Percentiles rank a stretch among this genome's conserved stretches.
These are phyloP conservation scores for Sinohyriopsis cumingii DNA, from an alignment of 2,888 invertebrate genomes.

Conservation along the genomic window DNA sequence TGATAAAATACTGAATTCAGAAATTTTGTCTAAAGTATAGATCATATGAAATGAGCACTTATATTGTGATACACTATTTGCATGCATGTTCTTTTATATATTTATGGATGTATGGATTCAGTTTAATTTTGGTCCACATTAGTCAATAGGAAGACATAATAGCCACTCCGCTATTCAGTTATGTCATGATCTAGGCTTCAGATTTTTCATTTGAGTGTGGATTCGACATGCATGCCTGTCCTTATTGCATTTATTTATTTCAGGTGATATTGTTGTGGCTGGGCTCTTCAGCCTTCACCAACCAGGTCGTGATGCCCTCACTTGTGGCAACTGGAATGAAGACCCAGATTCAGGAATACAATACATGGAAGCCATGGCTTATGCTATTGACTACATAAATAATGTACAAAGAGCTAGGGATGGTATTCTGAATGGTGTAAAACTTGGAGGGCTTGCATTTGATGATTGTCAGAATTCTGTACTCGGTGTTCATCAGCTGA, in stretches of 20 bases:
- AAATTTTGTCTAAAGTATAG: too few species aligned
- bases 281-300: slow-evolving; percentile 61
- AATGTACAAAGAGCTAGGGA: slow-evolving; percentile 13
- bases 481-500: slow-evolving; percentile 35
- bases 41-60: too few species aligned
- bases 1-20: too few species aligned
- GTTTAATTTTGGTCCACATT: too few species aligned
- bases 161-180: too few species aligned
- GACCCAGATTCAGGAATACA: slow-evolving; percentile 43
- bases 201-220: too few species aligned
- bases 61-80: neutral
- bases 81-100: too few species aligned
- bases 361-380: slow-evolving; percentile 58
- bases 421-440: slow-evolving; percentile 45
- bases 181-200: too few species aligned
- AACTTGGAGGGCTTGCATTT: slow-evolving; percentile 54
- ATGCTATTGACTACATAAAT: slow-evolving; percentile 42
- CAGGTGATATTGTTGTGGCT: slow-evolving; percentile 58
- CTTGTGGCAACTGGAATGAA: slow-evolving; percentile 51
- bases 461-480: slow-evolving; percentile 58
- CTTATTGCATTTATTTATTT: neutral
- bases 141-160: too few species aligned
- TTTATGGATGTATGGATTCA: too few species aligned
- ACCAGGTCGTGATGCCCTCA: slow-evolving; percentile 31
- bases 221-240: too few species aligned